phyloP scores from a whole-genome alignment of 2,113 vertebrate genomes.

The Callaeas wilsoni region DNA sequence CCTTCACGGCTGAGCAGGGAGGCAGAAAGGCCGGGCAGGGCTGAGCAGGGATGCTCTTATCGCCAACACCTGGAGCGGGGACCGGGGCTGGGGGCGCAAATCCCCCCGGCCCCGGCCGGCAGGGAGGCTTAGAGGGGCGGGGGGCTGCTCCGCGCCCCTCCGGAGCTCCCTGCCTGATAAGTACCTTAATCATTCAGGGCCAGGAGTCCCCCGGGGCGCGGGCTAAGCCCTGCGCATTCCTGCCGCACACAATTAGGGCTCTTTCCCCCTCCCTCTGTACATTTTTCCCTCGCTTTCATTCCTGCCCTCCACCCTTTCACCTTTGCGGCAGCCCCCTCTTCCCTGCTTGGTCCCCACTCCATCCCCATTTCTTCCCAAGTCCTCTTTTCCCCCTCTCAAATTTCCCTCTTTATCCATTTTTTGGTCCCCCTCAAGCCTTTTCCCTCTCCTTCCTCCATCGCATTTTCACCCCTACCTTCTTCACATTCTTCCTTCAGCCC shows the following conservation, averaged over 20 bases:
- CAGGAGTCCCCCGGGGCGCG: conserved; percentile 36
- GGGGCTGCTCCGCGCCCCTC: conserved; percentile 10
- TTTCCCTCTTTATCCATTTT: not conserved
- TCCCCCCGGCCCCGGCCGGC: not conserved
- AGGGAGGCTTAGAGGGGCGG: conserved; percentile 19
- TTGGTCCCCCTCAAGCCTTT: not conserved
- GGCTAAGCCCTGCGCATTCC: conserved; percentile 25
- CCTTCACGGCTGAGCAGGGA: conserved; percentile 4
- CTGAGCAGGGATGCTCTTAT: conserved; percentile 15
- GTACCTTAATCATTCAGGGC: conserved; percentile 30
- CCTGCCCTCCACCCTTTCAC: not conserved
- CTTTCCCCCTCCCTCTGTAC: not conserved
- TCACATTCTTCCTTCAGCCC: not conserved
- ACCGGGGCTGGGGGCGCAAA: not conserved
- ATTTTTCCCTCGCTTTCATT: not conserved
- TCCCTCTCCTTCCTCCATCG: not conserved
- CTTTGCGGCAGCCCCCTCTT: not conserved
- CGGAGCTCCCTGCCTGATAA: conserved; percentile 40
- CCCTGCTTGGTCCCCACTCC: not conserved
- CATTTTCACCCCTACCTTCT: not conserved
- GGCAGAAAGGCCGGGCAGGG: not conserved
- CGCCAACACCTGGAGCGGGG: conserved; percentile 33
- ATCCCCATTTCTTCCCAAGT: not conserved
- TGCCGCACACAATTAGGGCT: conserved; percentile 22
- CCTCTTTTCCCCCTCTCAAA: too few relatives aligned